These are phyloP conservation scores for Smittia sp. DNA, from an alignment of 2,888 invertebrate genomes.

Conservation along the genomic window DNA sequence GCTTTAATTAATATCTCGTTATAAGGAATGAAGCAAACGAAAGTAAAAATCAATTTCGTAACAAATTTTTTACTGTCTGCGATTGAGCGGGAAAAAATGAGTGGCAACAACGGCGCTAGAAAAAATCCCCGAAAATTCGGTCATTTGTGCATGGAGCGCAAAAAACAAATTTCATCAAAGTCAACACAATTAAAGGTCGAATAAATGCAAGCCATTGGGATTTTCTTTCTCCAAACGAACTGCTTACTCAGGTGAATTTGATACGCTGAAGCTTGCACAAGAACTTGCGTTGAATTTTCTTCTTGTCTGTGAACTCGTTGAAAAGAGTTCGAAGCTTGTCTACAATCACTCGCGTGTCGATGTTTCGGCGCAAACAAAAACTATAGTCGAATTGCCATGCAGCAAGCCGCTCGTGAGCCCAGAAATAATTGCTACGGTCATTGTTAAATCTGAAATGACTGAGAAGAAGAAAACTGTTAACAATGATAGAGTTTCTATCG, in stretches of 20 bases:
- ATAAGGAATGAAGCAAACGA: background rate
- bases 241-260: no score
- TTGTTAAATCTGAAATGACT: background rate
- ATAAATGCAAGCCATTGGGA: background rate
- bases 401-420: background rate
- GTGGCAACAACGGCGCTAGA: background rate
- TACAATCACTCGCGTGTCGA: background rate
- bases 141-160: background rate
- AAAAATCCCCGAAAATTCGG: background rate
- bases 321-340: background rate
- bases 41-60: background rate
- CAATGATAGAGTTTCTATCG: background rate
- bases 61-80: background rate
- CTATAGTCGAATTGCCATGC: background rate
- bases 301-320: background rate
- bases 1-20: background rate
- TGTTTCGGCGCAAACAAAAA: background rate
- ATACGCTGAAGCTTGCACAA: no score
- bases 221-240: no score
- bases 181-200: background rate
- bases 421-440: background rate
- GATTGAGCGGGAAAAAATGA: background rate
- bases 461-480: background rate
- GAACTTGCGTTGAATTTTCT: no score
- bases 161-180: background rate